A percentile compares a stretch with the other conserved stretches of the same genome.
These are phyloP conservation scores for Galerucella calmariensis DNA, from an alignment of 2,888 invertebrate species.

Conservation along the genomic window DNA sequence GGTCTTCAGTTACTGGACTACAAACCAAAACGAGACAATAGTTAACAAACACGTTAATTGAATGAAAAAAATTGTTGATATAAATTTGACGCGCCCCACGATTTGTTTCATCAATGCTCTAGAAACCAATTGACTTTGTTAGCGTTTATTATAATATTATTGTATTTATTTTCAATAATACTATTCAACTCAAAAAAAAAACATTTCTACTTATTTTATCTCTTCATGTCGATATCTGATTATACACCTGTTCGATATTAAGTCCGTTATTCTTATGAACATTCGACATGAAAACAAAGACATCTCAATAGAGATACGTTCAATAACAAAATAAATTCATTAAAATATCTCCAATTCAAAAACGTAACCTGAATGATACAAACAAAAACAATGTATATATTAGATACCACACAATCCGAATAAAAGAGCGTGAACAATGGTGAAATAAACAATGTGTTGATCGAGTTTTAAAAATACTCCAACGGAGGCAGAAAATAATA, in stretches of 20 bases:
- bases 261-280: not conserved
- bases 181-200: too few species aligned
- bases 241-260: not conserved
- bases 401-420: conserved; percentile 64
- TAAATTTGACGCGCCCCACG: too few species aligned
- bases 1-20: too few species aligned
- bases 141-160: too few species aligned
- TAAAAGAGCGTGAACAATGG: conserved; percentile 65
- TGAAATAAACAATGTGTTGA: conserved; percentile 65
- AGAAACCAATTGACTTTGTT: too few species aligned
- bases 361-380: conserved; percentile 44
- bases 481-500: conserved; percentile 63
- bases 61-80: too few species aligned
- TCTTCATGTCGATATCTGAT: not conserved
- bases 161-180: too few species aligned
- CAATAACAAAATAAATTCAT: conserved; percentile 27
- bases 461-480: conserved; percentile 58
- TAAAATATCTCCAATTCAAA: conserved; percentile 33
- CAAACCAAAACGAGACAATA: too few species aligned
- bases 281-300: conserved; percentile 20
- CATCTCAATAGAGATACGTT: conserved; percentile 19
- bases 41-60: too few species aligned
- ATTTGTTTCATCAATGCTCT: too few species aligned
- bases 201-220: too few species aligned
- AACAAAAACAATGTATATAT: conserved; percentile 64